A percentile compares a stretch with the other conserved stretches of the same genome.
Evolutionary conservation across 2,888 invertebrate genomes (phyloP).

Genomic region (Aphidius colemani): DNA sequence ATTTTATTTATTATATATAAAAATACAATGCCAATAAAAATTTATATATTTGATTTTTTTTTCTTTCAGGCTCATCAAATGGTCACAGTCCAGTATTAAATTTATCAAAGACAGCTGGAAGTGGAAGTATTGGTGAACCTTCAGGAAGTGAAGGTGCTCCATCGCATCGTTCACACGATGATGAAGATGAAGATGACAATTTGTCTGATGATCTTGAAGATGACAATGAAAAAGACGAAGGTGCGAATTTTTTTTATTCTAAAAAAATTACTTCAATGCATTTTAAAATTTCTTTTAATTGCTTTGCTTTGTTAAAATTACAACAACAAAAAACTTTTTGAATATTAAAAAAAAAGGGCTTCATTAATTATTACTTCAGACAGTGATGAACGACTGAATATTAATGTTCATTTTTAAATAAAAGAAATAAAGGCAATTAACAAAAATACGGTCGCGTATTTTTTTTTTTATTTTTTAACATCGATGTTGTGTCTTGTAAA

Average conservation of each 20-base stretch:
- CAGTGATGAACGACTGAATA: constrained; percentile 40
- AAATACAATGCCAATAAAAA: constrained; percentile 2
- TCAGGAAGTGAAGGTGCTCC: constrained; percentile 70
- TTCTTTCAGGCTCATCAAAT: constrained; percentile 75
- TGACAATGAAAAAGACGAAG: constrained; percentile 82
- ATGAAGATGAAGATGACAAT: constrained; percentile 86
- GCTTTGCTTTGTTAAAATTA: not conserved
- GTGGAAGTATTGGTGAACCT: constrained; percentile 72
- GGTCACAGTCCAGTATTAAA: constrained; percentile 92
- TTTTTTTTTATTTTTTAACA: too few species aligned
- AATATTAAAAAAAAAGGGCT: constrained; percentile 26
- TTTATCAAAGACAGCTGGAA: constrained; percentile 84
- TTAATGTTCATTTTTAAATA: constrained; percentile 37
- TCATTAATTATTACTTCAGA: constrained; percentile 39
- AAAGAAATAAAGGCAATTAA: constrained; percentile 29
- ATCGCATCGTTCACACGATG: constrained; percentile 70
- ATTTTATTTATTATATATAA: not conserved
- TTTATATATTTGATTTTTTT: constrained; percentile 6
- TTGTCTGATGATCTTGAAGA: constrained; percentile 86
- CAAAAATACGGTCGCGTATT: constrained; percentile 22
- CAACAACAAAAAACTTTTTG: not conserved
- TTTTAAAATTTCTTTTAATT: not conserved
- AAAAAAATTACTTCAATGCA: constrained; percentile 9
- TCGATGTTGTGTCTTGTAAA: constrained; percentile 3
- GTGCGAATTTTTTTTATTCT: constrained; percentile 45